Conservation (phyloP, 2,888 invertebrate species). For the Sabatieria punctata region DNA sequence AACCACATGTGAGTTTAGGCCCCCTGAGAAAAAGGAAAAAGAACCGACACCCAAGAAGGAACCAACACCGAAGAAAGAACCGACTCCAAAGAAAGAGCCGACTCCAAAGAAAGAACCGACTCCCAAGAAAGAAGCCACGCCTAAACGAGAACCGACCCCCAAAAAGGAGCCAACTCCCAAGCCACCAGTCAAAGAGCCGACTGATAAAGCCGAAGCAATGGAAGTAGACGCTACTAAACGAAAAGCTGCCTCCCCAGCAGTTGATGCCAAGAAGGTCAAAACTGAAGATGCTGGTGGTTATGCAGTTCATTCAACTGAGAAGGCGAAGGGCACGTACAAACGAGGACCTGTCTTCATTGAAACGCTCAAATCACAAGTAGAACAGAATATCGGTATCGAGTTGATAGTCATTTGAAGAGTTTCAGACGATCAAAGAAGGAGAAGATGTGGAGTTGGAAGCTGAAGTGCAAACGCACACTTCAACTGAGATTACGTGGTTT, state of each 20-base stretch:
- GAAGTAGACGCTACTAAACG: background rate
- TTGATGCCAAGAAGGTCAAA: background rate
- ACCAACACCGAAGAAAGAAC: background rate
- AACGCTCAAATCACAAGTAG: constrained; percentile 23
- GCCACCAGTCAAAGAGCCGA: no score
- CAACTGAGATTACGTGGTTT: constrained; percentile 26
- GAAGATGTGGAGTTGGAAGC: constrained; percentile 22
- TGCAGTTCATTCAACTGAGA: background rate
- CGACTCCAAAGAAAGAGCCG: background rate
- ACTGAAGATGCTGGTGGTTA: background rate
- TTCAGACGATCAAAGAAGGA: constrained; percentile 20
- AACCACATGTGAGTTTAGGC: no score
- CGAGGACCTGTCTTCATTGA: constrained; percentile 24
- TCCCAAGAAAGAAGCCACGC: background rate
- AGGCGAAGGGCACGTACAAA: constrained; percentile 11
- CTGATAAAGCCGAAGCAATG: no score
- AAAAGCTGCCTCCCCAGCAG: background rate
- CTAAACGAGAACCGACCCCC: background rate
- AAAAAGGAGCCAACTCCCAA: background rate
- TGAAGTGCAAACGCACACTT: constrained; percentile 23
- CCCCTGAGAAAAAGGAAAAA: background rate
- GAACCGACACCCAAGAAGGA: background rate
- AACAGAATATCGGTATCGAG: constrained; percentile 1
- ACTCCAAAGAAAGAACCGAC: background rate
- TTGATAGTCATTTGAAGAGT: constrained; percentile 1